phyloP scores from a whole-genome alignment of 2,113 vertebrate species.

The Gadus macrocephalus region DNA sequence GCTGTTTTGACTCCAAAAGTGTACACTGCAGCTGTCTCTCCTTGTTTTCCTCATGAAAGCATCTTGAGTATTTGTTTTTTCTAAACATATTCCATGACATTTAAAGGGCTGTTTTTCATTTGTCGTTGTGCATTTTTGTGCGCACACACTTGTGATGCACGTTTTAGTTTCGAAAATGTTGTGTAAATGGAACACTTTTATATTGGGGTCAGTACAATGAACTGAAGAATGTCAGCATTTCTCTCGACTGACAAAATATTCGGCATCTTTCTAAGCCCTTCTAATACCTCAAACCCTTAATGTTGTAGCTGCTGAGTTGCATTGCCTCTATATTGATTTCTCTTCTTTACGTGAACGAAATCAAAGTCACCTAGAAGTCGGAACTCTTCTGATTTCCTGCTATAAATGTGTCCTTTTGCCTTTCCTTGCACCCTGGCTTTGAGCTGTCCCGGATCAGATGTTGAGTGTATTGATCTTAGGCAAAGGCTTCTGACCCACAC shows the following conservation, averaged over 20 bases:
- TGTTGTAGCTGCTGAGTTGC: slow-evolving; percentile 33
- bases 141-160: neutral
- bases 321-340: slow-evolving; percentile 39
- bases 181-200: too few relatives aligned
- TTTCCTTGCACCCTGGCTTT: slow-evolving; percentile 21
- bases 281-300: slow-evolving; percentile 46
- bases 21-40: slow-evolving; percentile 27
- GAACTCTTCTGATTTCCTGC: slow-evolving; percentile 49
- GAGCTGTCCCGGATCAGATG: neutral
- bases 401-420: slow-evolving; percentile 37
- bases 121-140: neutral
- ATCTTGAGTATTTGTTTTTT: slow-evolving; percentile 27
- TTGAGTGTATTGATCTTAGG: slow-evolving; percentile 45
- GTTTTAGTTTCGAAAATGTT: neutral
- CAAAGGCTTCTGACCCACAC: slow-evolving; percentile 37
- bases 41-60: slow-evolving; percentile 26
- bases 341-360: slow-evolving; percentile 46
- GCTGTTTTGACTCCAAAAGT: slow-evolving; percentile 46
- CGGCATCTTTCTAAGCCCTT: slow-evolving; percentile 21
- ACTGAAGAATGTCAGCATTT: too few relatives aligned
- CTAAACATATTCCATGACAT: slow-evolving; percentile 35
- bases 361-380: slow-evolving; percentile 54
- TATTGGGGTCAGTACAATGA: too few relatives aligned
- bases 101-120: slow-evolving; percentile 19
- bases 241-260: neutral